Base-by-base conservation (phyloP, 2,888 invertebrate species). In the Plagiodera versicolora region DNA sequence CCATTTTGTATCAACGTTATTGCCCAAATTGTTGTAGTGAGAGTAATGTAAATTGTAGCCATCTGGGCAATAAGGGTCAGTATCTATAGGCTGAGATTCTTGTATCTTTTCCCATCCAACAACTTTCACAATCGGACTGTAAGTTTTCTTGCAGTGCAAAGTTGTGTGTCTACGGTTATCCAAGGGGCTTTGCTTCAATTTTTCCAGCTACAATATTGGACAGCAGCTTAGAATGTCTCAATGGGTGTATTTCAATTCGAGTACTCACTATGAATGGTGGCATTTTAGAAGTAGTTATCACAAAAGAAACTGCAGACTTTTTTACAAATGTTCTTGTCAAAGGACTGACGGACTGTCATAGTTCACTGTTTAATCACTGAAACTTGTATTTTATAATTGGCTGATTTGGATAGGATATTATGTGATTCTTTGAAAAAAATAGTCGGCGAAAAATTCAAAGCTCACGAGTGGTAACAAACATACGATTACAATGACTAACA, bases 21-120 rank as follows among this genome's bases (percentile, higher is more conserved):
- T 62, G 24, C 70, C 70, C 10, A 67, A 46, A 46, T 63, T 48
- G 24, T 63, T 56, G 45, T 70, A 70, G 55, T 70, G 70, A 2
- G 70, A 70, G 45, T 53, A 65, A 30, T 64, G 66, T 19, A 67
- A 48, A 9, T 67, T 61, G 47, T 58, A 66, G 20, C 61, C 59
- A 45, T 64, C 62, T 6, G 68, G 63, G 48, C 63, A 62, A 50
- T 60, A 67, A 2, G 70, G 70, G 58, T 69, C 48, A 18, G 49
- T 61, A 47, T 70, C 70, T 32, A 67, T 46, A 46, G 70, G 70
- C 45, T 51, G 53, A 5, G 59, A 54, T 47, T 63, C 60, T 39
- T 60, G 48, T 39, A 53, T 30, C 54, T 55, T 65, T 39, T 70
- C 61, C 70, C 70, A 70, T 46, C 61, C 61, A 9, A 61, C 54